Evolutionary conservation across 2,888 invertebrate species (phyloP).

Genomic region (Leptarthrus brevirostris): DNA sequence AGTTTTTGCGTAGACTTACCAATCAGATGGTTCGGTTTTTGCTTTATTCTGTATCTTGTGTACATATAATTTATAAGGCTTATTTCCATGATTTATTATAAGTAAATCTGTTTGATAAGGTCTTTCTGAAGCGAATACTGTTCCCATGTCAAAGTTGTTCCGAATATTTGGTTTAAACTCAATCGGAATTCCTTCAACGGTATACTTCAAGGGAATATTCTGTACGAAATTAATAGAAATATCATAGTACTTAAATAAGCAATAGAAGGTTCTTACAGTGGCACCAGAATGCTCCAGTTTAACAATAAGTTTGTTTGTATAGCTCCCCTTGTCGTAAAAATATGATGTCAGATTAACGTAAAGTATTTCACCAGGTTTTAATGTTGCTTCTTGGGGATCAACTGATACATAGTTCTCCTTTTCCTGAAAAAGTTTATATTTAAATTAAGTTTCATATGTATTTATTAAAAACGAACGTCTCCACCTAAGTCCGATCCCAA

Average conservation of each 20-base stretch:
- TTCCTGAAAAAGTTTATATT: not conserved
- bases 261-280: conserved; percentile 57
- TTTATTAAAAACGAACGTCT: too few species aligned
- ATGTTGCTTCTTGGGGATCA: conserved; percentile 58
- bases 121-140: conserved; percentile 57
- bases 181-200: conserved; percentile 61
- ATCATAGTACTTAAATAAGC: too few species aligned
- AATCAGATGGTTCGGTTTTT: too few species aligned
- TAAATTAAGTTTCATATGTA: too few species aligned
- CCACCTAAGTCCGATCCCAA: too few species aligned
- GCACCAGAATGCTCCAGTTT: conserved; percentile 57
- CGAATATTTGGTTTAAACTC: conserved; percentile 60
- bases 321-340: conserved; percentile 59
- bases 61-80: conserved; percentile 59
- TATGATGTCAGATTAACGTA: conserved; percentile 58
- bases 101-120: conserved; percentile 56
- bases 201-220: conserved; percentile 59
- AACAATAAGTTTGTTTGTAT: conserved; percentile 59
- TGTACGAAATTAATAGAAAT: conserved; percentile 50
- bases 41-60: conserved; percentile 52
- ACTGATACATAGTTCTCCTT: conserved; percentile 46
- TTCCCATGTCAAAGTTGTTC: conserved; percentile 58
- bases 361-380: conserved; percentile 60
- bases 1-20: not conserved
- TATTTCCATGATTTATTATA: conserved; percentile 60